A percentile compares a stretch with the other conserved stretches of the same genome.
Conservation (phyloP, 2,113 vertebrate species). For the Corythaixoides concolor region DNA sequence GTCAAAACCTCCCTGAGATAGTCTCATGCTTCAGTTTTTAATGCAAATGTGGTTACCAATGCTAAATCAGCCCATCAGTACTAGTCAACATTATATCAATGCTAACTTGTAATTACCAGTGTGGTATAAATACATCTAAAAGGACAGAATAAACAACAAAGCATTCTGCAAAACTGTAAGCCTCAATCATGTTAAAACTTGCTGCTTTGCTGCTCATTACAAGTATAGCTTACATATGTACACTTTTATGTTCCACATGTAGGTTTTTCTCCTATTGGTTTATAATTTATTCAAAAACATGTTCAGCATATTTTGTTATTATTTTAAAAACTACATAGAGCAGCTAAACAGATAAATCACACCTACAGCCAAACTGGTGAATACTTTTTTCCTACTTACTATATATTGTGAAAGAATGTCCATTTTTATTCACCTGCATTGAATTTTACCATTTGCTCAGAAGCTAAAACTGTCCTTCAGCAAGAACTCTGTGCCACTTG, state of each 20-base stretch:
- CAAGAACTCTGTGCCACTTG: not conserved
- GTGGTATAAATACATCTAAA: not conserved
- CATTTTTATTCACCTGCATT: not conserved
- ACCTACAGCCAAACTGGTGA: not conserved
- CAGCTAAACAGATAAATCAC: not conserved
- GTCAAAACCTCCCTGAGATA: not conserved
- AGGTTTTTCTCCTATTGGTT: not conserved
- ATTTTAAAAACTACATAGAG: not conserved
- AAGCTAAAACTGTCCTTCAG: not conserved
- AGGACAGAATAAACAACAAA: not conserved
- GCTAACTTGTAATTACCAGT: not conserved
- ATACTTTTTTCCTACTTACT: not conserved
- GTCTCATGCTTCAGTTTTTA: not conserved
- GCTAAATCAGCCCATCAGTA: not conserved
- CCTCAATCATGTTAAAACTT: not conserved
- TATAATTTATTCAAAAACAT: not conserved
- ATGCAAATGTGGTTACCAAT: not conserved
- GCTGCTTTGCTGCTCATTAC: not conserved
- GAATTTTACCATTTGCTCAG: not conserved
- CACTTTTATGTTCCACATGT: not conserved
- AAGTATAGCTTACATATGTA: not conserved
- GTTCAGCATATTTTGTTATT: not conserved
- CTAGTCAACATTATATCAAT: not conserved
- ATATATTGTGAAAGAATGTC: not conserved
- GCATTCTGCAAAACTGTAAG: not conserved